Percentiles rank a stretch among this genome's conserved stretches.
Conservation (phyloP, 2,113 vertebrate genomes). For the Aplodontia rufa region DNA sequence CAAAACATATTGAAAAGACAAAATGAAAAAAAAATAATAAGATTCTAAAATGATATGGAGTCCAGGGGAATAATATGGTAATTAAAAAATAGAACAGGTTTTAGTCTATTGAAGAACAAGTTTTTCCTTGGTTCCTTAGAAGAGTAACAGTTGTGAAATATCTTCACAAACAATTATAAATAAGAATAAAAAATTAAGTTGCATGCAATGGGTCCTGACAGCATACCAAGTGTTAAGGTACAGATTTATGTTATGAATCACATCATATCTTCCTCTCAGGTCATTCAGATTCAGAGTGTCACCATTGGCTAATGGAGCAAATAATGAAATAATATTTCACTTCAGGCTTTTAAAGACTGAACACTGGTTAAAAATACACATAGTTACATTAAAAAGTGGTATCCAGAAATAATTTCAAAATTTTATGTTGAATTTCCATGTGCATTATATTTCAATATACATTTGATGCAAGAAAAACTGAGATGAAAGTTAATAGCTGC, state of each 20-base stretch:
- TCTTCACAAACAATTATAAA: neutral
- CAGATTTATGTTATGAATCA: neutral
- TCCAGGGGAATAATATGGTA: neutral
- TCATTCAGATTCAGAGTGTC: neutral
- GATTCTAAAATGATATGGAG: neutral
- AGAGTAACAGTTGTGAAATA: neutral
- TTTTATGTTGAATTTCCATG: neutral
- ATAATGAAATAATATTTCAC: neutral
- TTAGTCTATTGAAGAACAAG: neutral
- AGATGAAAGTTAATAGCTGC: too few species aligned
- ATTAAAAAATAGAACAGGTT: neutral
- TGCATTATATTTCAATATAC: neutral
- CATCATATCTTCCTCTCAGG: neutral
- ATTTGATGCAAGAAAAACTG: neutral
- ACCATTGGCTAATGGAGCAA: too few species aligned
- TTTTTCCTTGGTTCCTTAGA: neutral
- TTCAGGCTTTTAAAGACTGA: neutral
- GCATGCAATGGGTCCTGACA: neutral
- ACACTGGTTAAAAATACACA: neutral
- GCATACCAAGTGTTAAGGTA: neutral
- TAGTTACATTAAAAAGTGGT: neutral
- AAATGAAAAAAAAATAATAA: neutral
- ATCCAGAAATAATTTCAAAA: neutral
- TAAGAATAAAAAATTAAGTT: neutral
- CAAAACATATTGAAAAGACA: neutral